Evolutionary conservation across 2,113 vertebrate genomes (phyloP).

Genomic region (Oceanodroma tethys): DNA sequence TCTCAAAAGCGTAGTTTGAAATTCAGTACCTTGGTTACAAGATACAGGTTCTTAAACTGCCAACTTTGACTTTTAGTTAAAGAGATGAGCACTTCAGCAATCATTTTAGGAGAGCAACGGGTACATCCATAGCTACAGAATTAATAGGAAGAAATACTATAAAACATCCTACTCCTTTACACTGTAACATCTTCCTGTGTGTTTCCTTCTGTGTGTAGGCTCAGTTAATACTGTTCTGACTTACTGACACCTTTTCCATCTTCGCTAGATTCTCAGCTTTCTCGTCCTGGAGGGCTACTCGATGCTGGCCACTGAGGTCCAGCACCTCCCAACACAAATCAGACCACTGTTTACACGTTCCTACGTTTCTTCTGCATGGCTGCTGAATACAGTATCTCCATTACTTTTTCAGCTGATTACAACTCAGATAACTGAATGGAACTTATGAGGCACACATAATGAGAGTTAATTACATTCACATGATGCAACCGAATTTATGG

Average conservation of each 20-base stretch:
- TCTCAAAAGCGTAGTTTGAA: neutral
- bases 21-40: neutral
- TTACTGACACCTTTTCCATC: neutral
- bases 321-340: neutral
- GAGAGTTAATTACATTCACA: constrained; percentile 45
- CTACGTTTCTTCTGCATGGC: neutral
- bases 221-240: neutral
- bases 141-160: neutral
- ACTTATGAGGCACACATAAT: constrained; percentile 50
- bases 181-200: rapidly evolving
- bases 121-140: neutral
- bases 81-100: neutral
- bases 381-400: neutral
- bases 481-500: constrained; percentile 24
- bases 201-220: rapidly evolving
- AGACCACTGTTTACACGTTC: constrained; percentile 1
- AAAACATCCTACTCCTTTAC: neutral
- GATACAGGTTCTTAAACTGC: neutral
- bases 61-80: neutral
- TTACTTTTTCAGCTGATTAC: neutral
- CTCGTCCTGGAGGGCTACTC: neutral
- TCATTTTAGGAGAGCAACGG: neutral
- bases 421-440: constrained; percentile 36
- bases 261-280: neutral
- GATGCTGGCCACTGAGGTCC: neutral